Evolutionary conservation across 37 sponge, comb jelly and placozoan species (phyloP).

Genomic region (Cladorhizidae sp.): DNA sequence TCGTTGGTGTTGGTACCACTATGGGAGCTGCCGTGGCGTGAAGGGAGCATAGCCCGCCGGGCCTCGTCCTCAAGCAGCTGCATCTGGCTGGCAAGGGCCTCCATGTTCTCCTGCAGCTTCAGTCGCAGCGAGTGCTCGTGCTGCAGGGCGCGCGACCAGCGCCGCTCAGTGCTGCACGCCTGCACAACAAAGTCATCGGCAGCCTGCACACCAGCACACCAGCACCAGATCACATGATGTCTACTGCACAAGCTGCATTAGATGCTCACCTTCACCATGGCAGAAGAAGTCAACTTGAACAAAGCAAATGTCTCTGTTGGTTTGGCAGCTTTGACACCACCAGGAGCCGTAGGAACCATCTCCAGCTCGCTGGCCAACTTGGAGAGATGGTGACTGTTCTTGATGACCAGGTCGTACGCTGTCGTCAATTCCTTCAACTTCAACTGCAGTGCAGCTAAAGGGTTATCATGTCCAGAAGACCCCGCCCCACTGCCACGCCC

Average conservation of each 20-base stretch:
- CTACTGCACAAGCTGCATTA: background rate
- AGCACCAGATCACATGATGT: background rate
- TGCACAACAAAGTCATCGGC: slow-evolving; percentile 68
- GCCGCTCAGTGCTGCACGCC: slow-evolving; percentile 69
- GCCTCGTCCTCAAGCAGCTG: slow-evolving; percentile 75
- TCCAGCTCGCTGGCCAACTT: slow-evolving; percentile 52
- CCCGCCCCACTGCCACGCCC: background rate
- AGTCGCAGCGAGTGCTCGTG: slow-evolving; percentile 73
- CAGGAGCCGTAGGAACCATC: background rate
- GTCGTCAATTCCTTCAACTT: slow-evolving; percentile 54
- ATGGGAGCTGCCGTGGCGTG: background rate
- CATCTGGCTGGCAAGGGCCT: slow-evolving; percentile 86
- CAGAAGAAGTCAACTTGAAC: slow-evolving; percentile 65
- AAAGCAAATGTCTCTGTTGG: slow-evolving; percentile 73
- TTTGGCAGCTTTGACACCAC: background rate
- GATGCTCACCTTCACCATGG: slow-evolving; percentile 65
- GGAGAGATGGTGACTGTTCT: slow-evolving; percentile 54
- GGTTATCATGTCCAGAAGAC: background rate
- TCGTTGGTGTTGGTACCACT: background rate
- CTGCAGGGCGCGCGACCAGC: slow-evolving; percentile 71
- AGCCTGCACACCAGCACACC: slow-evolving; percentile 39
- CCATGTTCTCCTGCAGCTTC: slow-evolving; percentile 88
- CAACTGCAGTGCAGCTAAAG: slow-evolving; percentile 17
- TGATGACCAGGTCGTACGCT: slow-evolving; percentile 56
- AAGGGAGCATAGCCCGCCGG: slow-evolving; percentile 3